Conservation (phyloP, 2,113 vertebrate species). For the Phoenicopterus ruber region DNA sequence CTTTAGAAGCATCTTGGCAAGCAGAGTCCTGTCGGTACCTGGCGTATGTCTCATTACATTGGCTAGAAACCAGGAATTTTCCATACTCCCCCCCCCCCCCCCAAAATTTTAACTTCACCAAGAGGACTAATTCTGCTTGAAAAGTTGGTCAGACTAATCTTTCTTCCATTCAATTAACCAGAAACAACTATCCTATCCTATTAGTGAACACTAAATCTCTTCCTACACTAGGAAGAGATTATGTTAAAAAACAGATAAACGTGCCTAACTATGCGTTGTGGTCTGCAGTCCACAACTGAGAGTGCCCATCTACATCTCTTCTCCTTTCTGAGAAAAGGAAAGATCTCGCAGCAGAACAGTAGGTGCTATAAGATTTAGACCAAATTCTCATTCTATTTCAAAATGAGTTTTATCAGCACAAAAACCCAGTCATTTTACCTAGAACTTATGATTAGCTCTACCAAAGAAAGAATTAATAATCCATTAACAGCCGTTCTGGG, state of each 20-base stretch:
- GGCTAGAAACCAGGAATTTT: background rate
- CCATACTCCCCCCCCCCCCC: background rate
- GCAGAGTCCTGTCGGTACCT: background rate
- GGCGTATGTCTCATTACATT: fast-evolving
- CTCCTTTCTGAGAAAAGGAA: background rate
- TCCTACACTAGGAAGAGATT: background rate
- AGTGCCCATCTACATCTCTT: background rate
- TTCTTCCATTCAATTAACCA: background rate
- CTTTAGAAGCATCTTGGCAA: background rate
- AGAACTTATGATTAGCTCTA: background rate
- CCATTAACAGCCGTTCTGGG: background rate
- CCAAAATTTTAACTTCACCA: background rate
- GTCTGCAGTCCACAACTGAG: background rate
- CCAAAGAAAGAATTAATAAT: background rate
- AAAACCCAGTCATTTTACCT: background rate
- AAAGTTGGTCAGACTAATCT: background rate
- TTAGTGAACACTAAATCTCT: background rate
- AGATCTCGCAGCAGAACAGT: background rate
- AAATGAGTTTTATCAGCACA: background rate
- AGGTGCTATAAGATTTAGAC: background rate
- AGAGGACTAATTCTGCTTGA: background rate
- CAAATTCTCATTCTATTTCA: background rate
- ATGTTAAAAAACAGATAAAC: background rate
- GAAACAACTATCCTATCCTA: background rate
- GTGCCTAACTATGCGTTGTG: fast-evolving